phyloP scores from a whole-genome alignment of 1,140 invertebrate genomes.

The Mycetomoellerius zeteki region DNA sequence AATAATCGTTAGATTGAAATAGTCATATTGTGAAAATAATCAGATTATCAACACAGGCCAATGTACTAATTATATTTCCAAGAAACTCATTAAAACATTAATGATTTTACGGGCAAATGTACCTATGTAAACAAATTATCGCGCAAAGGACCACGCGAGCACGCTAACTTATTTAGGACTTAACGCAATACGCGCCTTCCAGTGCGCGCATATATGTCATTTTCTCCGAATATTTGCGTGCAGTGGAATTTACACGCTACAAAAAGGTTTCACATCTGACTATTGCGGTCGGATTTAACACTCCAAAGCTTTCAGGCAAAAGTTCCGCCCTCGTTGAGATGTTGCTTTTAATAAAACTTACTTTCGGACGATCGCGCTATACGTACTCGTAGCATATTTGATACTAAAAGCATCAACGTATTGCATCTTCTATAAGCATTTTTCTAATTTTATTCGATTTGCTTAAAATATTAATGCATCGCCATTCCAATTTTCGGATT shows the following conservation, averaged over 20 bases:
- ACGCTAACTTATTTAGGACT: slow-evolving; percentile 40
- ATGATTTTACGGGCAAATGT: slow-evolving; percentile 30
- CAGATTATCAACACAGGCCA: slow-evolving; percentile 9
- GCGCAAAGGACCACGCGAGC: slow-evolving; percentile 14
- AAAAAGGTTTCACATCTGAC: slow-evolving; percentile 24
- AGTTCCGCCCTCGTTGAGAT: slow-evolving; percentile 11
- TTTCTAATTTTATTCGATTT: slow-evolving; percentile 38
- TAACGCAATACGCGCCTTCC: slow-evolving; percentile 31
- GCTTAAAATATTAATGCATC: slow-evolving; percentile 44
- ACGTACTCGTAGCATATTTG: slow-evolving; percentile 2
- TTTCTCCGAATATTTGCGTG: slow-evolving; percentile 3
- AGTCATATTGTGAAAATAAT: slow-evolving; percentile 23
- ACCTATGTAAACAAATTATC: slow-evolving; percentile 46
- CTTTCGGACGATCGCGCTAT: slow-evolving; percentile 32
- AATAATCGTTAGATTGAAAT: not conserved
- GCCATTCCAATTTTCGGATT: slow-evolving; percentile 14
- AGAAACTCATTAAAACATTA: slow-evolving; percentile 61
- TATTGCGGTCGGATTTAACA: slow-evolving; percentile 33
- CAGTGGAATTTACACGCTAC: slow-evolving; percentile 42
- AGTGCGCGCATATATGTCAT: slow-evolving; percentile 34
- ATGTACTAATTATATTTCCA: slow-evolving; percentile 43
- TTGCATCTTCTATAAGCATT: slow-evolving; percentile 12
- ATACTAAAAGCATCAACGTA: slow-evolving; percentile 7
- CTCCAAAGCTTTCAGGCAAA: not conserved
- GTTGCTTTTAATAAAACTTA: slow-evolving; percentile 55